phyloP scores from a whole-genome alignment of 2,888 invertebrate genomes.

The Noctua fimbriata region DNA sequence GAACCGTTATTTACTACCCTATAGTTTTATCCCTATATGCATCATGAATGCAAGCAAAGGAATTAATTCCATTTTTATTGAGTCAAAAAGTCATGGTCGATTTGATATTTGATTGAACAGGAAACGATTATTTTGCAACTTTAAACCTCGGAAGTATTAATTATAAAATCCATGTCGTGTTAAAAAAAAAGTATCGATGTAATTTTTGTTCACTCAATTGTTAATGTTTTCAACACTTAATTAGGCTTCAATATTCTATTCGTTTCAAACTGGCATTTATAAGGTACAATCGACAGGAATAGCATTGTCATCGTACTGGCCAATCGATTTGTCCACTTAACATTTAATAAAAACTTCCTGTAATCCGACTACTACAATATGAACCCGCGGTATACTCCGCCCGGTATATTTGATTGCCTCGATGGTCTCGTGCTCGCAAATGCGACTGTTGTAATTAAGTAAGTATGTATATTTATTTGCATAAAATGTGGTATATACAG shows the following conservation, averaged over 20 bases:
- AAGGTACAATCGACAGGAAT: not conserved
- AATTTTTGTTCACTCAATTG: not conserved
- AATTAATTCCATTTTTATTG: not conserved
- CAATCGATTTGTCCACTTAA: constrained; percentile 69
- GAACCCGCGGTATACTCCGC: not conserved
- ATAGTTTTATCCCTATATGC: too few relatives aligned
- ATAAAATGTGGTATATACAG: too few relatives aligned
- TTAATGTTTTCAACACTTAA: not conserved
- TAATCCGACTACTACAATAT: constrained; percentile 25
- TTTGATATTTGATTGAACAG: not conserved
- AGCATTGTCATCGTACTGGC: constrained; percentile 40
- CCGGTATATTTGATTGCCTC: not conserved
- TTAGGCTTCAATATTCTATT: not conserved
- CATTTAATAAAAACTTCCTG: constrained; percentile 64
- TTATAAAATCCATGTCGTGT: too few relatives aligned
- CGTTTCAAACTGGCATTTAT: not conserved
- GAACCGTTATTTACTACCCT: too few relatives aligned
- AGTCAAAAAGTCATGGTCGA: too few relatives aligned
- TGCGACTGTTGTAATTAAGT: too few relatives aligned
- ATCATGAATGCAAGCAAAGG: not conserved
- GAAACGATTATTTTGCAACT: too few relatives aligned
- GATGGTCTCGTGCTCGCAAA: not conserved
- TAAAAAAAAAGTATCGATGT: not conserved
- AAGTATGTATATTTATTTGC: too few relatives aligned
- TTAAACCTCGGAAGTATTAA: too few relatives aligned